Evolutionary conservation across 2,888 invertebrate genomes (phyloP).

Genomic region (Agapetus fuscipes): DNA sequence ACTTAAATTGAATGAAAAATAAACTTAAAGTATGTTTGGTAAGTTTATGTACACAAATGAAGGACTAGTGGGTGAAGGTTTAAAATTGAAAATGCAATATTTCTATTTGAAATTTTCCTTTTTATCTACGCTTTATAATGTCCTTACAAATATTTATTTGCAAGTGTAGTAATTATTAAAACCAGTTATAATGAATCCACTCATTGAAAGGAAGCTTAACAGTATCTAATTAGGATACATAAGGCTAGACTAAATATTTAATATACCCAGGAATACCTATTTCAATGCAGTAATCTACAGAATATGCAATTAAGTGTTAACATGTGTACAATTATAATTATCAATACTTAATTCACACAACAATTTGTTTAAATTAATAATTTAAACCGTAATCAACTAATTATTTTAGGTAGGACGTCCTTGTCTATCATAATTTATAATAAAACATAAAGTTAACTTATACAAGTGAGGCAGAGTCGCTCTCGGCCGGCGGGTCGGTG

Average conservation of each 20-base stretch:
- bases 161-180: conserved; percentile 46
- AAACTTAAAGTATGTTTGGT: not conserved
- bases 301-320: conserved; percentile 30
- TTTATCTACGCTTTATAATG: conserved; percentile 51
- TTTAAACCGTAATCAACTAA: conserved; percentile 52
- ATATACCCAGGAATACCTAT: conserved; percentile 48
- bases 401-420: conserved; percentile 39
- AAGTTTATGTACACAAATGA: conserved; percentile 9
- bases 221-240: conserved; percentile 44
- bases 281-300: conserved; percentile 46
- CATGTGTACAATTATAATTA: conserved; percentile 29
- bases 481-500: too few relatives aligned
- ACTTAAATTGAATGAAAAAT: not conserved
- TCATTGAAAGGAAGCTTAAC: conserved; percentile 49
- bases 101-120: conserved; percentile 47
- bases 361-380: conserved; percentile 39
- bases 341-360: conserved; percentile 33
- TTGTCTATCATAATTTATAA: conserved; percentile 45
- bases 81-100: conserved; percentile 41
- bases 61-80: conserved; percentile 17
- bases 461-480: too few relatives aligned
- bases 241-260: conserved; percentile 48
- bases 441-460: conserved; percentile 37
- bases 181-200: conserved; percentile 43
- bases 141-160: conserved; percentile 50